Evolutionary conservation across 2,888 invertebrate genomes (phyloP), one percentile per base, ranked within the genome.

Genomic region (Synanthedon myopaeformis): DNA sequence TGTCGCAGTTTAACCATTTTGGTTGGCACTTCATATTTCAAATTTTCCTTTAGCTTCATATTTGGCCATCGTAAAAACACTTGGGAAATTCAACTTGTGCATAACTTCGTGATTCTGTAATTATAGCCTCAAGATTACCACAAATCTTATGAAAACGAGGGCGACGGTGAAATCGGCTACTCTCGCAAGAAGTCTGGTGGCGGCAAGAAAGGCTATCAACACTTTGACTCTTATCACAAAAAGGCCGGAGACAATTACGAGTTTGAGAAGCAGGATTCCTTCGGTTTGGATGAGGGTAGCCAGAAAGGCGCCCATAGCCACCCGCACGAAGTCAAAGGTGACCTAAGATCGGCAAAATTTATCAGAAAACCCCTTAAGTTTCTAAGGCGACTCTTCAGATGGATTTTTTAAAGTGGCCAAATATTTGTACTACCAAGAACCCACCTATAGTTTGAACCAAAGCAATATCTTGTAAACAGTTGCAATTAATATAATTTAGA

Each of bases 221-320:
- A 91, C 63, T 91, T 90, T 65, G 93, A 92, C 76, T 90, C 92
- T 52, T 93, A 82, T 79, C 92, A 93, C 78, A 93, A 92, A 74
- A 92, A 91, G 70, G 91, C 90, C 42, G 92, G 92, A 0, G 93
- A 93, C 74, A 89, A 91, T 67, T 93, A 92, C 73, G 93, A 92
- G 60, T 91, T 91, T 63, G 92, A 92, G 70, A 89, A 90, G 66
- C 90, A 92, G 66, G 90, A 91, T 50, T 90, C 91, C 52, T 93
- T 82, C 66, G 93, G 93, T 1, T 84, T 86, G 50, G 89, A 89
- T 13, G 78, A 86, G 13, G 87, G 79, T 28, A 82, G 72, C 3
- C 89, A 89, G 42, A 84, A 83, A 55, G 89, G 76, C 1, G 83
- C 80, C 0, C 74, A 82, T 70, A 82, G 81, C 61, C 75, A 84